phyloP scores from a whole-genome alignment of 2,797 vertebrate species.

The Decapterus maruadsi region DNA sequence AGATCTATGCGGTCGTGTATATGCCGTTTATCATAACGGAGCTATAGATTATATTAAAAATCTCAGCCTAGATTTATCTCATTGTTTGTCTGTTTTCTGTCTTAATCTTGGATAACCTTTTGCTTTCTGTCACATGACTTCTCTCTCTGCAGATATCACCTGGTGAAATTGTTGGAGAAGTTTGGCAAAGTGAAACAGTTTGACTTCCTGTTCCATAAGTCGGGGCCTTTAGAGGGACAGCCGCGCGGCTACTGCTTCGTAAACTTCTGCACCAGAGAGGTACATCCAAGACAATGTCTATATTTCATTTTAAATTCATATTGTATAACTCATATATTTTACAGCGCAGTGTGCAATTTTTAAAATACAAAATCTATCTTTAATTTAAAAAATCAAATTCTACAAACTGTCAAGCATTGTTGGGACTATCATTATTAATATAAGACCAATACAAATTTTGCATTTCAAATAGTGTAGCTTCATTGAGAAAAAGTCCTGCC shows the following conservation, averaged over 20 bases:
- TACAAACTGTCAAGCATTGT: not conserved
- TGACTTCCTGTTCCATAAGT: constrained; percentile 99
- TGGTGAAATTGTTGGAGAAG: constrained; percentile 96
- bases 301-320: not conserved
- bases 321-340: not conserved
- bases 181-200: constrained; percentile 98
- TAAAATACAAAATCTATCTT: not conserved
- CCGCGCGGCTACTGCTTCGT: constrained; percentile 98
- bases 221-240: constrained; percentile 97
- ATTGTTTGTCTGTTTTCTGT: not conserved
- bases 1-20: not conserved
- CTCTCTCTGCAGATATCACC: constrained; percentile 89
- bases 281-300: constrained; percentile 55
- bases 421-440: not conserved
- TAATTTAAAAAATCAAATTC: not conserved
- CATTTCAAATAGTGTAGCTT: not conserved
- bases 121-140: not conserved
- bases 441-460: not conserved
- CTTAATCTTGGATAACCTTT: not conserved
- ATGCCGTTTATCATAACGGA: not conserved
- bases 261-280: constrained; percentile 98
- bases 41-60: not conserved
- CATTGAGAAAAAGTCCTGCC: not conserved
- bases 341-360: not conserved
- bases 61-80: too few species aligned